These are phyloP conservation scores for Sesia bembeciformis DNA, from an alignment of 2,888 invertebrate species.

Conservation along the genomic window DNA sequence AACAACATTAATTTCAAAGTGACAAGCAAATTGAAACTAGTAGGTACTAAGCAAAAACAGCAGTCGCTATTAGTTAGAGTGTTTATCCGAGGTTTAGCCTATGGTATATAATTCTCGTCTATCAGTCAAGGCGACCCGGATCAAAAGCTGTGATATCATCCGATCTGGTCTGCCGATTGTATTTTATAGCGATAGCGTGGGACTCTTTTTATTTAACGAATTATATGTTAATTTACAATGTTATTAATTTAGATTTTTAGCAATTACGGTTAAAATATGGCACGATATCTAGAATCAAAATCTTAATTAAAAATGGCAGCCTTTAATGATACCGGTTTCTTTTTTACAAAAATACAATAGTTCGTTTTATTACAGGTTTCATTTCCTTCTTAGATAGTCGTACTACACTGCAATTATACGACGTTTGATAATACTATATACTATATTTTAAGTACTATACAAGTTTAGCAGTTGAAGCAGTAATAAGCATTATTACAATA, in stretches of 20 bases:
- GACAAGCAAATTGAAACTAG: background rate
- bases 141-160: conserved; percentile 42
- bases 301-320: too few species aligned
- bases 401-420: too few species aligned
- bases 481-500: too few species aligned
- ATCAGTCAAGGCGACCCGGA: conserved; percentile 25
- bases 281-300: too few species aligned
- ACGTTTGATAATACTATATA: too few species aligned
- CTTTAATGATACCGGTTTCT: too few species aligned
- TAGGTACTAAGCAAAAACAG: background rate
- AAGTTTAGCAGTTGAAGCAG: too few species aligned
- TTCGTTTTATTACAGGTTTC: too few species aligned
- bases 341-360: too few species aligned
- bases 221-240: background rate
- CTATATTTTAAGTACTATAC: too few species aligned
- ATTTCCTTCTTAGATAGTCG: too few species aligned
- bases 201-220: conserved; percentile 10
- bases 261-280: too few species aligned
- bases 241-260: background rate
- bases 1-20: background rate
- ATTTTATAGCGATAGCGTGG: conserved; percentile 32
- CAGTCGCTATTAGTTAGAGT: background rate
- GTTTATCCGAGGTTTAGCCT: background rate
- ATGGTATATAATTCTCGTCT: conserved; percentile 16
- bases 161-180: conserved; percentile 35